Evolutionary conservation across 2,888 invertebrate genomes (phyloP).

Genomic region (Latheticus oryzae): DNA sequence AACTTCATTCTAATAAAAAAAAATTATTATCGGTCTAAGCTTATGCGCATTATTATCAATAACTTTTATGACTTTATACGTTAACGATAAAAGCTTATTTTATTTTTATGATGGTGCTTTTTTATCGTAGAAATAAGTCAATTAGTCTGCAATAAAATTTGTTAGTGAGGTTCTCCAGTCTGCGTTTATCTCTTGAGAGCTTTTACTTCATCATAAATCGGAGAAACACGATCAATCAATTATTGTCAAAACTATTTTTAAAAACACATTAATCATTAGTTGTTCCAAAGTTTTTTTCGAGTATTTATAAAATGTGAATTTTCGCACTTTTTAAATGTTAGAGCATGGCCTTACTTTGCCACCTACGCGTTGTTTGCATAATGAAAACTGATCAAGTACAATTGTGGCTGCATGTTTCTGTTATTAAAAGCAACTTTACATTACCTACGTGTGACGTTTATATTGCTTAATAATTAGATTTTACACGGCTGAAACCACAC

Average conservation of each 20-base stretch:
- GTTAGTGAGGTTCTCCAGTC: conserved; percentile 14
- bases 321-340: too few species aligned
- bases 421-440: neutral
- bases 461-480: conserved; percentile 10
- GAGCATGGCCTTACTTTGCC: too few species aligned
- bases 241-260: conserved; percentile 33
- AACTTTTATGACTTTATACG: conserved; percentile 21
- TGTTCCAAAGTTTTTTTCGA: too few species aligned
- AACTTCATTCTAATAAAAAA: too few species aligned
- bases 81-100: conserved; percentile 35
- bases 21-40: conserved; percentile 26
- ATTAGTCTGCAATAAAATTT: conserved; percentile 34
- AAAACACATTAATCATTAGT: conserved; percentile 27
- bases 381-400: too few species aligned
- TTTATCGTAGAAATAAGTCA: conserved; percentile 33
- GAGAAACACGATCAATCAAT: conserved; percentile 34
- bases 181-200: conserved; percentile 25
- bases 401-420: conserved; percentile 1
- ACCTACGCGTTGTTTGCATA: too few species aligned
- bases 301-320: too few species aligned
- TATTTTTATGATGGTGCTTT: conserved; percentile 30
- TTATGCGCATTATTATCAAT: conserved; percentile 34
- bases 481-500: conserved; percentile 3
- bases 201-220: conserved; percentile 28
- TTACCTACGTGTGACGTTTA: conserved; percentile 5